Evolutionary conservation across 2,797 vertebrate species (phyloP).

Genomic region (Trachops cirrhosus): DNA sequence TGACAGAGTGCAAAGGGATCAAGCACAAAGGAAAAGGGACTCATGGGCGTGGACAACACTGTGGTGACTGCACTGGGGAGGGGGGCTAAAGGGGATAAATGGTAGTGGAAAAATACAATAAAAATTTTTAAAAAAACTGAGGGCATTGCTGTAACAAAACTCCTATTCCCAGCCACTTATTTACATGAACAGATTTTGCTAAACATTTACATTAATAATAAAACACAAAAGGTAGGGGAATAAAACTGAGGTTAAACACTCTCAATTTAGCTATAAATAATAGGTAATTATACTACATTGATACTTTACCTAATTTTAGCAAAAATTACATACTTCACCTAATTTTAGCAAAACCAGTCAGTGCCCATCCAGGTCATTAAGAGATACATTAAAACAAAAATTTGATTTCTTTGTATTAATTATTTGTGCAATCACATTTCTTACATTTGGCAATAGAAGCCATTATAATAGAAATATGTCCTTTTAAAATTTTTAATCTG

Average conservation of each 20-base stretch:
- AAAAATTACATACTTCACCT: constrained; percentile 35
- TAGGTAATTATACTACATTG: constrained; percentile 4
- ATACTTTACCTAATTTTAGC: constrained; percentile 38
- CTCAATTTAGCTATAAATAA: constrained; percentile 12
- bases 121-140: background rate
- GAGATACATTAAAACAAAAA: background rate
- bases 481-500: background rate
- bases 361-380: background rate
- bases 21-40: background rate
- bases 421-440: background rate
- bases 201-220: background rate
- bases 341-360: constrained; percentile 14
- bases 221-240: background rate
- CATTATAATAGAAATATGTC: background rate
- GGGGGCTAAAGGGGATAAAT: background rate
- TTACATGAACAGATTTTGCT: background rate
- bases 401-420: background rate
- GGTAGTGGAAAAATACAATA: background rate
- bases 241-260: background rate
- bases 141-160: background rate
- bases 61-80: background rate
- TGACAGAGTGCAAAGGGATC: background rate
- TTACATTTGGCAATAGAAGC: background rate
- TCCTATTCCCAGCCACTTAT: background rate
- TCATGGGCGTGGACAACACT: background rate